Percentiles rank a stretch among this genome's conserved stretches.
These are phyloP conservation scores for Troides aeacus DNA, from an alignment of 2,888 invertebrate species.

Conservation along the genomic window DNA sequence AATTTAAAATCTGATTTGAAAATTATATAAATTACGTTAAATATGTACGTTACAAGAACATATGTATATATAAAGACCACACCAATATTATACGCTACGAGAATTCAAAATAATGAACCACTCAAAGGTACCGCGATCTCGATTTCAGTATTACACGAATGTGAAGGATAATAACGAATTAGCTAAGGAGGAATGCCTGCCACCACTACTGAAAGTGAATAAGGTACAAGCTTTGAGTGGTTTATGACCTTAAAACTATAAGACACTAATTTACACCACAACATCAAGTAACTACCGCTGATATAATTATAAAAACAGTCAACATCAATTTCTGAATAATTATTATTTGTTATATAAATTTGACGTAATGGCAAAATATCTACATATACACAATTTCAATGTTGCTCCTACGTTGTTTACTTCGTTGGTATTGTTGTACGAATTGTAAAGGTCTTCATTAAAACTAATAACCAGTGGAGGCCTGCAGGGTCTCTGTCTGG, in stretches of 20 bases:
- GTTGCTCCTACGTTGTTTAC: constrained; percentile 52
- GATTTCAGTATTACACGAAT: constrained; percentile 31
- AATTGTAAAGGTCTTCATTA: constrained; percentile 49
- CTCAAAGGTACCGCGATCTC: constrained; percentile 54
- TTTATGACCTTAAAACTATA: constrained; percentile 68
- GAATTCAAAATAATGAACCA: constrained; percentile 71
- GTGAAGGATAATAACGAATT: constrained; percentile 12
- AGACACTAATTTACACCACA: constrained; percentile 81
- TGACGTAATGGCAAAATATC: constrained; percentile 77
- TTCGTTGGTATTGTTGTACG: constrained; percentile 56
- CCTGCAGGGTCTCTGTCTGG: not conserved
- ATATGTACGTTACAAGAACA: constrained; percentile 71
- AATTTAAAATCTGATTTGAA: constrained; percentile 66
- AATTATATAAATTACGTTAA: constrained; percentile 61
- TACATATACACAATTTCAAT: constrained; percentile 71
- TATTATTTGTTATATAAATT: constrained; percentile 72
- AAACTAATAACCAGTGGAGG: constrained; percentile 39
- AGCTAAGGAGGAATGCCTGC: constrained; percentile 21
- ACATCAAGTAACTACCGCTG: constrained; percentile 80
- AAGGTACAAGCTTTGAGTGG: constrained; percentile 61
- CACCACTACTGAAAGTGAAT: constrained; percentile 17
- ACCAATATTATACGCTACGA: constrained; percentile 75
- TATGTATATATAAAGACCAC: constrained; percentile 70
- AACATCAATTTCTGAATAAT: constrained; percentile 80
- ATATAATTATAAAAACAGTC: constrained; percentile 81